These are phyloP conservation scores for Macrostomum cliftonense DNA, from an alignment of 2,888 invertebrate species.

Conservation along the genomic window DNA sequence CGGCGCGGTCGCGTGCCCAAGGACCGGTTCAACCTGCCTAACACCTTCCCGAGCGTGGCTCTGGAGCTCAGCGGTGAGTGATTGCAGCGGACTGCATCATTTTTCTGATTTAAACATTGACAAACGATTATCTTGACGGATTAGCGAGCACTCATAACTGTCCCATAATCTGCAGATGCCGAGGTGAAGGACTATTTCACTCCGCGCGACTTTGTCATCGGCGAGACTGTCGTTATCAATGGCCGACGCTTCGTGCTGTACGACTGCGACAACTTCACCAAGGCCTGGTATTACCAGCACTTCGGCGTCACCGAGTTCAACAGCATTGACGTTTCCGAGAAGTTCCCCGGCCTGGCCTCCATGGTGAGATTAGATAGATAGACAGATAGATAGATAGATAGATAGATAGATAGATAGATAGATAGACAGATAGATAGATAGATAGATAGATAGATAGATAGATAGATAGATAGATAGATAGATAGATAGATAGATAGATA, in stretches of 20 bases:
- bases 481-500: too few species aligned
- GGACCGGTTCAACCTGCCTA: slow-evolving; percentile 44
- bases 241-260: slow-evolving; percentile 48
- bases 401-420: too few species aligned
- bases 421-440: too few species aligned
- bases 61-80: slow-evolving; percentile 43
- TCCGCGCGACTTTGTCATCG: slow-evolving; percentile 56
- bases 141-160: too few species aligned
- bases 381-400: too few species aligned
- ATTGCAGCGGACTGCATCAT: too few species aligned
- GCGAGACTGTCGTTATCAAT: slow-evolving; percentile 42
- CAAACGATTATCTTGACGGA: too few species aligned
- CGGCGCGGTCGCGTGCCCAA: slow-evolving; percentile 58
- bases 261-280: slow-evolving; percentile 61
- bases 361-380: slow-evolving; percentile 20
- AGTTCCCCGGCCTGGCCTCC: slow-evolving; percentile 20
- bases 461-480: too few species aligned
- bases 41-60: slow-evolving; percentile 42
- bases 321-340: slow-evolving; percentile 29
- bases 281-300: slow-evolving; percentile 49
- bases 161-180: slow-evolving; percentile 41
- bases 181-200: slow-evolving; percentile 59
- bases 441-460: too few species aligned
- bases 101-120: too few species aligned
- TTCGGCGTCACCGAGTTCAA: slow-evolving; percentile 37